Base-by-base conservation (phyloP, 92 coral and sea anemone species). In the Paragorgia papillata region DNA sequence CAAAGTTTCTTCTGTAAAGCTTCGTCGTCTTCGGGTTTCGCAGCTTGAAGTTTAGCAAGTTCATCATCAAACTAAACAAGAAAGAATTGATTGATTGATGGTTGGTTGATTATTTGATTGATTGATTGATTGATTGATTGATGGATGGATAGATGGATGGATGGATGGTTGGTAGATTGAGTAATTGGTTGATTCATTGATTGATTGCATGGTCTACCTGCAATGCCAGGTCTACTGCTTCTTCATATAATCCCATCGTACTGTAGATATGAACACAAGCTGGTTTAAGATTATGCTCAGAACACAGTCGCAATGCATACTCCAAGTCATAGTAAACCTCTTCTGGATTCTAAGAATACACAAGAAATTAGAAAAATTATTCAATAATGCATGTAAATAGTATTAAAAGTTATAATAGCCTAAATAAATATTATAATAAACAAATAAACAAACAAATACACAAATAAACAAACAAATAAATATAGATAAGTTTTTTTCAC, bases 211-310 rank as follows among this genome's bases (percentile, higher is more conserved):
- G 28, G 19, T 65, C 64, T 71, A 93, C 97, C 88, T 90, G 89
- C 15, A 94, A 80, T 2, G 97, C 96, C 56, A 94, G 66, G 71
- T 94, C 97, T 7, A 94, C 97, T 41, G 98, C 98, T 57, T 94
- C 98, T 69, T 94, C 98, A 74, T 83, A 94, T 68, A 94, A 79
- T 3, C 97, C 95, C 98, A 94, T 94, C 0, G 98, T 94, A 63
- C 92, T 91, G 79, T 94, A 94, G 69, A 94, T 94, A 57, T 94
- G 98, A 30, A 94, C 98, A 76, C 98, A 94, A 5, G 98, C 98
- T 18, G 77, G 79, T 71, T 86, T 86, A 26, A 88, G 87, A 73
- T 81, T 57, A 57, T 94, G 96, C 73, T 94, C 98, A 21, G 98
- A 87, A 49, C 98, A 94, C 64, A 94, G 86, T 48, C 98, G 75